Conservation (phyloP, 1,140 invertebrate species). For the Drosophila ficusphila region DNA sequence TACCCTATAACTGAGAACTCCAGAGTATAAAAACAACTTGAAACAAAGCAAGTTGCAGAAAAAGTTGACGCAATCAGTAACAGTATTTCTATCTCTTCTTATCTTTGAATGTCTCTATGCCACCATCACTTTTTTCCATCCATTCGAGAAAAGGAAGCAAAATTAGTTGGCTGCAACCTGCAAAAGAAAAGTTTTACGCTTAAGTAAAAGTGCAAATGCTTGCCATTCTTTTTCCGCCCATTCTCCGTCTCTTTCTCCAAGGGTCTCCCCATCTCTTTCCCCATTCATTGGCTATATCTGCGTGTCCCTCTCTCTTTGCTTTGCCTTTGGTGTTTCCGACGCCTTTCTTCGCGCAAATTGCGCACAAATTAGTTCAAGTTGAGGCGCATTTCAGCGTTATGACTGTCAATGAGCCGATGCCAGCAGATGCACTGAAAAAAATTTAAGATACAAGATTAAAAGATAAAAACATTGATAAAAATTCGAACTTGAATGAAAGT, state of each 20-base stretch:
- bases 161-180: constrained; percentile 77
- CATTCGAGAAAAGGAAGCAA: constrained; percentile 32
- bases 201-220: constrained; percentile 80
- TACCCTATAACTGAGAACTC: not conserved
- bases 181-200: constrained; percentile 72
- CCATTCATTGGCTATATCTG: constrained; percentile 37
- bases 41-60: constrained; percentile 55
- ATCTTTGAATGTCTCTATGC: constrained; percentile 6
- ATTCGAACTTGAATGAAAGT: not conserved
- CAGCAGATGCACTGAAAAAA: constrained; percentile 11
- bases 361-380: constrained; percentile 78
- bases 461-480: not conserved
- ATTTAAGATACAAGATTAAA: not conserved
- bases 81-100: constrained; percentile 51
- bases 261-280: constrained; percentile 7
- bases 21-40: constrained; percentile 32
- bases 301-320: constrained; percentile 6
- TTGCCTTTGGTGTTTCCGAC: constrained; percentile 36
- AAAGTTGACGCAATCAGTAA: constrained; percentile 78
- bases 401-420: constrained; percentile 77
- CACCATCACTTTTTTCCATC: constrained; percentile 16
- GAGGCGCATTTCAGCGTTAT: constrained; percentile 75
- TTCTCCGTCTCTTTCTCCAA: constrained; percentile 2
- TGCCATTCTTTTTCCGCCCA: constrained; percentile 32
- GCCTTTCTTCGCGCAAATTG: constrained; percentile 71